Evolutionary conservation across 37 sponge, comb jelly and placozoan species (phyloP), one percentile per base, ranked within the genome.

Genomic region (Haliclona indistincta): DNA sequence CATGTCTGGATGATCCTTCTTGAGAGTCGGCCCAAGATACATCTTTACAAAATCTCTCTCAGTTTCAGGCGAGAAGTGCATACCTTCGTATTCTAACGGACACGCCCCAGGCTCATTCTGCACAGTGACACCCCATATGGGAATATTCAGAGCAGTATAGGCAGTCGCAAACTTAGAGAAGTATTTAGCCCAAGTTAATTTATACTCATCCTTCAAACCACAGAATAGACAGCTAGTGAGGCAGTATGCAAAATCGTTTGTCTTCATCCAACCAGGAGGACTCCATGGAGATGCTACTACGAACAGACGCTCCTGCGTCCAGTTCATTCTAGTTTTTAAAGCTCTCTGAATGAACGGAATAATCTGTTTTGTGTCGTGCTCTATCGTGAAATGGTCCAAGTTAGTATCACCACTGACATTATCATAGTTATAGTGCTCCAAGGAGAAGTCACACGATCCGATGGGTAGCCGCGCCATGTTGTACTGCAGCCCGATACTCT

Each of bases 51-150:
- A 92, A 66, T 92, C 89, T 37, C 85, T 51, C 43, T 92, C 80
- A 25, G 93, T 76, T 34, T 92, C 82, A 15, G 93, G 77, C 25
- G 71, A 74, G 53, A 83, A 92, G 55, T 88, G 81, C 89, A 92
- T 79, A 0, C 84, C 83, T 53, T 86, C 88, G 42, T 86, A 91
- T 22, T 36, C 54, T 26, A 47, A 8, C 2, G 88, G 84, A 47
- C 92, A 86, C 5, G 65, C 73, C 29, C 55, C 92, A 26, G 93
- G 93, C 63, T 92, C 93, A 71, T 92, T 88, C 63, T 92, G 93
- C 2, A 88, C 82, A 22, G 93, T 92, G 10, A 92, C 58, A 0
- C 85, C 93, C 93, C 93, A 92, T 23, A 88, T 75, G 2, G 66
- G 8, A 15, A 92, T 70, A 2, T 73, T 77, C 38, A 63, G 73